phyloP scores from a whole-genome alignment of 2,888 invertebrate genomes.

The Eristalinus sepulchralis region DNA sequence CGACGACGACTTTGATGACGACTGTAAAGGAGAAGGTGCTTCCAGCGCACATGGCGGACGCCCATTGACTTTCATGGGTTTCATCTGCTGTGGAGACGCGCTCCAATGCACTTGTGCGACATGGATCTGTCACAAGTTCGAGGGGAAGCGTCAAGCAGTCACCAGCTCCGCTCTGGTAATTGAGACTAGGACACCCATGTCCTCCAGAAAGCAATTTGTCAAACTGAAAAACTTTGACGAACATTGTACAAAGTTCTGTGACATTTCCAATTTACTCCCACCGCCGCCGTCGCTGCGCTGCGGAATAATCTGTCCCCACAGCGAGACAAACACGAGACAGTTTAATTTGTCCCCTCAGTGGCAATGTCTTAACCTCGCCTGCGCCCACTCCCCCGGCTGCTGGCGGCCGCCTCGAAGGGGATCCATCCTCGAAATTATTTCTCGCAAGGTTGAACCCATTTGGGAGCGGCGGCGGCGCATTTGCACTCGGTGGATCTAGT shows the following conservation, averaged over 20 bases:
- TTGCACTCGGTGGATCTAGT: constrained; percentile 12
- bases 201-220: constrained; percentile 45
- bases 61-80: neutral
- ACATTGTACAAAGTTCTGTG: constrained; percentile 13
- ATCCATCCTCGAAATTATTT: constrained; percentile 19
- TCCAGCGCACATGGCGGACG: neutral
- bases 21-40: neutral
- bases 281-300: neutral
- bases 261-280: constrained; percentile 37
- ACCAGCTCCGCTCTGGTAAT: neutral
- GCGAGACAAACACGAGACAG: constrained; percentile 34
- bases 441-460: neutral
- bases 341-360: constrained; percentile 44
- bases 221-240: constrained; percentile 32
- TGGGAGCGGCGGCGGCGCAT: neutral
- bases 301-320: constrained; percentile 32
- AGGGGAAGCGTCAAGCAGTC: neutral
- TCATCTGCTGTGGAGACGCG: neutral
- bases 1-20: neutral
- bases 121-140: neutral
- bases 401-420: neutral
- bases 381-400: neutral
- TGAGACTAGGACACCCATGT: neutral
- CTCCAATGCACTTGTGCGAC: neutral
- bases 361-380: constrained; percentile 25